Base-by-base conservation (phyloP, 2,888 invertebrate genomes). In the Eupithecia dodoneata region DNA sequence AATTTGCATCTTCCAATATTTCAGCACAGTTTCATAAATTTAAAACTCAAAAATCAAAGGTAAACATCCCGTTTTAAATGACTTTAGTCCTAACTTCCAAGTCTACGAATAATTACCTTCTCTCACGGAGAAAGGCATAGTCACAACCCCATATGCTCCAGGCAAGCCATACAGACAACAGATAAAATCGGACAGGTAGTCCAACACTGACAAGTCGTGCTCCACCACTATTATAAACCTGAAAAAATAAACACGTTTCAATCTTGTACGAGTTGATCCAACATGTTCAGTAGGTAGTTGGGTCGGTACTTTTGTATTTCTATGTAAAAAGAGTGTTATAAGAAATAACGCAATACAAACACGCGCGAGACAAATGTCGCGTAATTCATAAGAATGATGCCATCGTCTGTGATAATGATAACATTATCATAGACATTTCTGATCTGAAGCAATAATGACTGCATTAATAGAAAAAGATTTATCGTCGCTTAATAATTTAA, bases 221-320 rank as follows among this genome's bases (percentile, higher is more conserved):
- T 99, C 99, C 73, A 99, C 99, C 10, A 99, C 99, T 84, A 99
- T 99, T 84, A 99, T 98, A 91, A 99, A 99, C 92, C 98, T 98
- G 89, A 76, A 82, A 86, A 72, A 85, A 79, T n/a, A 73, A 82
- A 82, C 81, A 75, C 7, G 15, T 9, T 44, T 67, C 15, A 67
- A 41, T 65, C 10, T 6, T 3, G 30, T n/a, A 30, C 3, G 0
- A 9, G 9, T 10, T 30, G 1, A 30, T 30, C 30, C 30, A 30
- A 30, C 30, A 30, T 30, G 30, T 30, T 18, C 63, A 7, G 63
- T 7, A 18, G 18, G 18, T 4, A 13, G 4, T 12, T 49, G 7
- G 7, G 4, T 6, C 15, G 4, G n/a, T n/a, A 52, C 5, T 52
- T 4, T 52, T n/a, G 15, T 5, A 52, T 52, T n/a, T 52, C n/a